phyloP scores from a whole-genome alignment of 2,888 invertebrate genomes.

The Drosophila suboccidentalis region DNA sequence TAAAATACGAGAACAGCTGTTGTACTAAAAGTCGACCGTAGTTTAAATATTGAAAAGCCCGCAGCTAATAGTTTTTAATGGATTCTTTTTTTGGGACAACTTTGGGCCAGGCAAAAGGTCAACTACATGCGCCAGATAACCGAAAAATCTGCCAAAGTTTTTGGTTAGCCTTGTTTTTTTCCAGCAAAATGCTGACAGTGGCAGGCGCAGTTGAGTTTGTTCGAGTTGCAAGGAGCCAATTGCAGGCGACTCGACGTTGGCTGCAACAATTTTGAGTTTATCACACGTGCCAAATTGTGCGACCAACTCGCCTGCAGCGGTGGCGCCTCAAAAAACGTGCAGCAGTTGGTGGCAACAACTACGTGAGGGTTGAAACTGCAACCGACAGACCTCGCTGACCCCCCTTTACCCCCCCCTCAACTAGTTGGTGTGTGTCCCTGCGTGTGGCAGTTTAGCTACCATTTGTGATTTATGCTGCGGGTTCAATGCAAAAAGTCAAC shows the following conservation, averaged over 20 bases:
- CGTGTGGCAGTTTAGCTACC: conserved; percentile 28
- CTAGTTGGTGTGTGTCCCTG: conserved; percentile 21
- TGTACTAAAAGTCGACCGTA: background rate
- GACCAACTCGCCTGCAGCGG: conserved; percentile 63
- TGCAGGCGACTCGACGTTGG: conserved; percentile 48
- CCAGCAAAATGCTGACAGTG: conserved; percentile 64
- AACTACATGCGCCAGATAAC: conserved; percentile 76
- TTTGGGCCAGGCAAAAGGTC: conserved; percentile 63
- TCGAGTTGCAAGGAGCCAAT: conserved; percentile 39
- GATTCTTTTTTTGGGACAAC: conserved; percentile 19
- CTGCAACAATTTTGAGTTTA: conserved; percentile 78
- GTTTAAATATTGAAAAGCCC: conserved; percentile 44
- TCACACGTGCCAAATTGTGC: conserved; percentile 80
- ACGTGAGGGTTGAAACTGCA: conserved; percentile 65
- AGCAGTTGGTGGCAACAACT: conserved; percentile 42
- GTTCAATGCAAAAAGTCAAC: conserved; percentile 81
- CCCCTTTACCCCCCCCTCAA: background rate
- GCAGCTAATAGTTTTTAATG: conserved; percentile 76
- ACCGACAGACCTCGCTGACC: background rate
- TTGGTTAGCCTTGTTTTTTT: conserved; percentile 20
- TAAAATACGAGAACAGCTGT: background rate
- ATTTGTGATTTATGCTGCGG: conserved; percentile 72
- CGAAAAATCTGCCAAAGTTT: conserved; percentile 63
- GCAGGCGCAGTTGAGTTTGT: conserved; percentile 26
- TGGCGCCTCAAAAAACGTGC: conserved; percentile 50